Evolutionary conservation across 2,797 vertebrate species (phyloP), one percentile per base, ranked within the genome.

Genomic region (Buceros bicornis): DNA sequence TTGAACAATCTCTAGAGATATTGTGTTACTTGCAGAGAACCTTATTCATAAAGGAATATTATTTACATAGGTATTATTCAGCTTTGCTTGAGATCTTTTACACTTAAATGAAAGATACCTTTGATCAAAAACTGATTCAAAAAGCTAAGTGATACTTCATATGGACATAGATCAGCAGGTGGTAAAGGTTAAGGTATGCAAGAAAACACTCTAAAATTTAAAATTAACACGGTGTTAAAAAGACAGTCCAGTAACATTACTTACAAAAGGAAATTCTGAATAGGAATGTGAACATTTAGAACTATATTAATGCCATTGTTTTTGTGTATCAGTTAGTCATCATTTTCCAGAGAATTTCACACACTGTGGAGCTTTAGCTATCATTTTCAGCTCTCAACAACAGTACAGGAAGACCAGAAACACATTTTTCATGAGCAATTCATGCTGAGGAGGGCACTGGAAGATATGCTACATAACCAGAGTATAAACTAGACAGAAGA

Each of bases 1-100:
- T 87, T 3, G 4, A 78, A 53, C 50, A 90, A 40, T 82, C 79
- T 92, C 66, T 54, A 72, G 89, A 90, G 87, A 90, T 48, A 51
- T 31, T 1, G 2, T 73, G 35, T 62, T 82, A 60, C 57, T 87
- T 85, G 56, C 72, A 80, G 42, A 86, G 25, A 79, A 45, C 54
- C 67, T 54, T 45, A 21, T 86, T 91, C 33, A 80, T 89, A 89
- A 94, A 73, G 40, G 48, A 94, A 40, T 40, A 80, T 54, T 88
- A 78, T 87, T 84, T 93, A 90, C 83, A 67, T 67, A 60, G 61
- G 62, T 83, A 90, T 95, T 87, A 66, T 85, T 82, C 54, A 82
- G 51, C 40, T 92, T 86, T 89, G 42, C 28, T 29, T 40, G 51
- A 72, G 64, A 86, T 82, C 33, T 85, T 82, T 90, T 82, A 86